Base-by-base conservation (phyloP, 2,888 invertebrate species). In the Ellobium chinense region DNA sequence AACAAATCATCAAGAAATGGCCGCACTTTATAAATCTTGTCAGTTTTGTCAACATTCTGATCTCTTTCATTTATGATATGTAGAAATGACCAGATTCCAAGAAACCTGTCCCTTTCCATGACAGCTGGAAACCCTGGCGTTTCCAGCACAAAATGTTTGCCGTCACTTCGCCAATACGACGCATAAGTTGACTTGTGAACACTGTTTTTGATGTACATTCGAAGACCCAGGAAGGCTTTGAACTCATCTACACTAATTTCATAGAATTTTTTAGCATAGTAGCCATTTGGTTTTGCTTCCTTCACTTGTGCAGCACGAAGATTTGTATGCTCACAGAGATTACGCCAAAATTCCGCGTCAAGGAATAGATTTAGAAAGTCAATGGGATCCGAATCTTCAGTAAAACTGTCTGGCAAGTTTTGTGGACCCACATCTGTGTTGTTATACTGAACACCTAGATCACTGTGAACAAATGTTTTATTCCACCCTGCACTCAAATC, bases 11-110 rank as follows among this genome's bases (percentile, higher is more conserved):
- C 39, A 18, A 83, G 56, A 27, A 83, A 56, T 27, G 82, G 81
- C 18, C 83, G 27, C 58, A 63, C 66, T 77, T 83, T 83, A 68
- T 83, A 83, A 12, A 83, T 83, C 72, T 83, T 83, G 29, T 83
- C 77, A 21, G 24, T 31, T 79, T 83, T 83, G 37, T 83, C 66
- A n/a, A 82, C 12, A 18, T 36, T 78, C 37, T 9, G 58, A 36
- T 54, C 72, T 7, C 72, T n/a, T 70, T 83, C 82, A 83, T 83
- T 76, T 24, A 83, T 54, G 62, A 83, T 2, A 68, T 83, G 75
- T 2, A 83, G 72, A 39, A 83, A 82, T 18, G 82, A 29, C 82
- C 82, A 82, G n/a, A 82, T 7, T 21, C 69, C 78, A 39, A 83
- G 39, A 70, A 83, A 83, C 24, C 82, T 46, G 58, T 83, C 82